Conservation (phyloP, 2,113 vertebrate genomes). For the Chinchilla lanigera region DNA sequence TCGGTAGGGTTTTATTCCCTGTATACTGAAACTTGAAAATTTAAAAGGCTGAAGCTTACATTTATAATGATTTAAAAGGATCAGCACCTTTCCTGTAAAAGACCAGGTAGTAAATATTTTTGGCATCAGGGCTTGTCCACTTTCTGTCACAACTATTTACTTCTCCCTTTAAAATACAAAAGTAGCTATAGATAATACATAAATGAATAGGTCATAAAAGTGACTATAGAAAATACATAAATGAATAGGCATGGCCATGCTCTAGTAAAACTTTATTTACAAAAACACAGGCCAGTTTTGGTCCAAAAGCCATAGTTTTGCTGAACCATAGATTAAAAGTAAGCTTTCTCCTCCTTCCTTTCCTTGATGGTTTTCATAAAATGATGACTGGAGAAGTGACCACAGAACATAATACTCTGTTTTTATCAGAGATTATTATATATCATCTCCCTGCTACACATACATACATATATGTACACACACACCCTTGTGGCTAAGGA, state of each 20-base stretch:
- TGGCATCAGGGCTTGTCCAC: neutral
- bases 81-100: neutral
- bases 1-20: constrained; percentile 15
- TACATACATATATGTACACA: neutral
- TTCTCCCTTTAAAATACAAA: neutral
- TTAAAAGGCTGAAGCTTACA: neutral
- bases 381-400: neutral
- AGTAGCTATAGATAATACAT: neutral
- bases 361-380: neutral
- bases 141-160: neutral
- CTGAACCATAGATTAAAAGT: constrained; percentile 10
- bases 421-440: neutral
- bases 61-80: constrained; percentile 5
- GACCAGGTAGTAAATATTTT: constrained; percentile 25
- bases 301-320: neutral
- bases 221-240: neutral
- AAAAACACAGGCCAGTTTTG: neutral
- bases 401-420: neutral
- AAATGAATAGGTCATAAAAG: neutral
- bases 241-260: neutral
- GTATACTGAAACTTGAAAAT: neutral
- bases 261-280: neutral
- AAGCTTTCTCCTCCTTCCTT: neutral
- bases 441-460: neutral
- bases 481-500: neutral